Conservation (phyloP, 35 echinoderm and acorn worm species). For the Patiria miniata region DNA sequence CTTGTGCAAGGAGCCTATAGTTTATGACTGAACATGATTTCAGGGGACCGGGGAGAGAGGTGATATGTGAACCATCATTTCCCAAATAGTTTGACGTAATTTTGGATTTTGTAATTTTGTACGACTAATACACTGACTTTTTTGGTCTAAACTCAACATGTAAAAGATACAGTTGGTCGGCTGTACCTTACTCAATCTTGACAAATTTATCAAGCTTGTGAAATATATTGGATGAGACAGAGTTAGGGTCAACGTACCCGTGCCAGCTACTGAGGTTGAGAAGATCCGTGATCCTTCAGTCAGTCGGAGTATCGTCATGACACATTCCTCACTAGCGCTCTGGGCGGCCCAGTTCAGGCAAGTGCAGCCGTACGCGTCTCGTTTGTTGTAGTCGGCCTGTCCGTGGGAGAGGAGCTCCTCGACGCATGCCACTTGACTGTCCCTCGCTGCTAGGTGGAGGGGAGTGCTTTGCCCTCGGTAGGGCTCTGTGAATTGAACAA, state of each 20-base stretch:
- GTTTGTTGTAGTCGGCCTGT: constrained; percentile 58
- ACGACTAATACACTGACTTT: too few relatives aligned
- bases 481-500: constrained; percentile 38
- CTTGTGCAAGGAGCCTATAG: too few relatives aligned
- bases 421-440: constrained; percentile 69
- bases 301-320: constrained; percentile 54
- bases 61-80: too few relatives aligned
- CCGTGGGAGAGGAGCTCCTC: constrained; percentile 61
- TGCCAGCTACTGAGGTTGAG: not conserved
- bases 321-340: constrained; percentile 72
- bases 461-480: constrained; percentile 79
- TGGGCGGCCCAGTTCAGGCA: constrained; percentile 78
- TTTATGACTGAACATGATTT: too few relatives aligned
- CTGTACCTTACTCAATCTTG: too few relatives aligned
- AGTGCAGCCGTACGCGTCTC: constrained; percentile 59
- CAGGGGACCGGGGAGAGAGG: too few relatives aligned
- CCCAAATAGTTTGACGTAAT: too few relatives aligned
- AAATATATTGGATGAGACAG: too few relatives aligned
- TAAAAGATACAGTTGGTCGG: too few relatives aligned
- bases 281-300: constrained; percentile 26
- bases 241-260: constrained; percentile 25
- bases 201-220: too few relatives aligned
- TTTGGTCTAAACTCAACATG: too few relatives aligned
- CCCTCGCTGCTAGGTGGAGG: constrained; percentile 78
- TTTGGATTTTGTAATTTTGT: too few relatives aligned